These are phyloP conservation scores for Aelia acuminata DNA, from an alignment of 2,888 invertebrate genomes.

Conservation along the genomic window DNA sequence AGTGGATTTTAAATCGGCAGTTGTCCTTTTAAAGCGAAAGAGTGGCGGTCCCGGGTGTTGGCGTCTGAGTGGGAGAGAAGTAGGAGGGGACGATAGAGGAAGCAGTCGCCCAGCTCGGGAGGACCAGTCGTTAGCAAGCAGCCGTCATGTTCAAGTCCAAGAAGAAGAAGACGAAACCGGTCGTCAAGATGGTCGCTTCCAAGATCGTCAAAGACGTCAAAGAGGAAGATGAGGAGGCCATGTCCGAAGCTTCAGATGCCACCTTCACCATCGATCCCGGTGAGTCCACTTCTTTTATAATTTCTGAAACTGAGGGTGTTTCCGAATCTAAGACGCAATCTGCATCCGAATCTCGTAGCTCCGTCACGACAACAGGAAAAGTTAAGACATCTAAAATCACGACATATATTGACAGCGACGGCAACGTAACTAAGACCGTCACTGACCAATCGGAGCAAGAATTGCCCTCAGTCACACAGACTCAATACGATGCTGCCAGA, in stretches of 20 bases:
- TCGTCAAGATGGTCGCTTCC: conserved; percentile 65
- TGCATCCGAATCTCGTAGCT: conserved; percentile 39
- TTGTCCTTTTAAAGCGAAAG: conserved; percentile 54
- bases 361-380: conserved; percentile 52
- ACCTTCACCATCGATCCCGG: conserved; percentile 63
- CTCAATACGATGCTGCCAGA: background rate
- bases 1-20: conserved; percentile 3
- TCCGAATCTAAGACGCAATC: conserved; percentile 18
- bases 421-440: conserved; percentile 61
- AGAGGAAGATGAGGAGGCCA: conserved; percentile 61
- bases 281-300: conserved; percentile 57
- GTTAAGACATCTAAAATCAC: conserved; percentile 53
- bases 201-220: conserved; percentile 64
- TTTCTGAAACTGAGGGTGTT: conserved; percentile 52
- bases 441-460: conserved; percentile 61
- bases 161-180: conserved; percentile 56
- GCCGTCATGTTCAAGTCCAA: conserved; percentile 58
- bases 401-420: conserved; percentile 57
- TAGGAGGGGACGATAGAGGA: conserved; percentile 1
- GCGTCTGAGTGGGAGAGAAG: conserved; percentile 53
- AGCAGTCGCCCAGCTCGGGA: background rate
- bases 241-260: conserved; percentile 60
- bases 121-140: conserved; percentile 12
- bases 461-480: conserved; percentile 41
- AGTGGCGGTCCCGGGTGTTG: conserved; percentile 43